These are phyloP conservation scores for Strigops habroptila DNA, from an alignment of 2,113 vertebrate species.

Conservation along the genomic window DNA sequence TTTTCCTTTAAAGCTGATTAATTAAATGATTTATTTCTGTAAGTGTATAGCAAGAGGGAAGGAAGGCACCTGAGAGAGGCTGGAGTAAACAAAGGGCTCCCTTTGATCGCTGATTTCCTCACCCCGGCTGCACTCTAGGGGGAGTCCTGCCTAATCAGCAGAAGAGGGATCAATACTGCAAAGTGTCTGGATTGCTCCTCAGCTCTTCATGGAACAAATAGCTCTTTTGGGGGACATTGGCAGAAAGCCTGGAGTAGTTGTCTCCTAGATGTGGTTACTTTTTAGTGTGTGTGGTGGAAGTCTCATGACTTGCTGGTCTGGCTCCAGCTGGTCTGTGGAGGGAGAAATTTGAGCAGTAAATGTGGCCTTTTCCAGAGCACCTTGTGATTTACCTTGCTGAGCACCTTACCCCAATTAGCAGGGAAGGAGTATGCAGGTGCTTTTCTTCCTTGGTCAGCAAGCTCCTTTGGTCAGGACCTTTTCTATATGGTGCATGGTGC, in stretches of 20 bases:
- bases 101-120: not conserved
- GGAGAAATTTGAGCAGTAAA: not conserved
- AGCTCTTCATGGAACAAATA: too few species aligned
- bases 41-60: not conserved
- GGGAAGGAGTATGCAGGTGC: not conserved
- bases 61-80: not conserved
- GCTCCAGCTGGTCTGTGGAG: not conserved
- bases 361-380: not conserved
- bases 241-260: not conserved
- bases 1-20: not conserved
- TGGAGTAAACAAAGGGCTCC: not conserved
- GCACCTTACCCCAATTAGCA: rapidly evolving
- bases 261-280: not conserved
- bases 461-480: not conserved
- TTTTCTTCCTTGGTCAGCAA: not conserved
- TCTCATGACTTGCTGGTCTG: not conserved
- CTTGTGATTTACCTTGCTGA: not conserved
- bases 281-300: rapidly evolving
- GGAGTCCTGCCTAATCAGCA: not conserved
- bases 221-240: not conserved
- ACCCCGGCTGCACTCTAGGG: rapidly evolving
- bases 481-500: not conserved
- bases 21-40: not conserved
- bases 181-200: not conserved
- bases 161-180: not conserved